Conservation (phyloP, 2,113 vertebrate genomes). For the Dolichotis patagonum region DNA sequence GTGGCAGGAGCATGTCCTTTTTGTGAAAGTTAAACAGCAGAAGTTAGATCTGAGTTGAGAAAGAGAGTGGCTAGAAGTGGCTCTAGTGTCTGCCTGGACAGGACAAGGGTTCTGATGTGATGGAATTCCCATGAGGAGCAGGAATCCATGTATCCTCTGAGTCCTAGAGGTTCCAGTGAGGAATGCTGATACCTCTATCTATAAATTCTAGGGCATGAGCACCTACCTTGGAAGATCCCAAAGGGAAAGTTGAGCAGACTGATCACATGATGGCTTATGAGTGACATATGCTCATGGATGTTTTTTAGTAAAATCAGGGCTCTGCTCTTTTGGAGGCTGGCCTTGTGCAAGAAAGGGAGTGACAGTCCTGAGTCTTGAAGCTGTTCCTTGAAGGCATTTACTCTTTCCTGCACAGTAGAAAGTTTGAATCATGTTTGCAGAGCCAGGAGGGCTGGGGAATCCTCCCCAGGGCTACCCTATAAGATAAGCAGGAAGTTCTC, state of each 20-base stretch:
- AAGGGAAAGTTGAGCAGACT: neutral
- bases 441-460: neutral
- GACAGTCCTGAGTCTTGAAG: neutral
- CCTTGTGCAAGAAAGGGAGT: neutral
- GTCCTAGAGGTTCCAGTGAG: neutral
- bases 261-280: rapidly evolving
- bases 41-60: neutral
- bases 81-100: neutral
- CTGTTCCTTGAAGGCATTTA: neutral
- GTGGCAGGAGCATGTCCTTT: slow-evolving; percentile 37
- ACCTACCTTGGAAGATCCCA: neutral
- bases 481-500: neutral
- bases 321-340: neutral
- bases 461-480: neutral
- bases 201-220: neutral
- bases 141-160: neutral
- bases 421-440: neutral
- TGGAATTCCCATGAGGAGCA: neutral
- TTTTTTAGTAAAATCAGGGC: neutral
- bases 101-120: neutral
- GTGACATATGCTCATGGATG: neutral
- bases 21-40: slow-evolving; percentile 8
- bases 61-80: neutral
- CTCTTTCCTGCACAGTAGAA: too few species aligned
- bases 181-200: rapidly evolving